phyloP scores from a whole-genome alignment of 2,797 vertebrate species.

The Gorsachius magnificus region DNA sequence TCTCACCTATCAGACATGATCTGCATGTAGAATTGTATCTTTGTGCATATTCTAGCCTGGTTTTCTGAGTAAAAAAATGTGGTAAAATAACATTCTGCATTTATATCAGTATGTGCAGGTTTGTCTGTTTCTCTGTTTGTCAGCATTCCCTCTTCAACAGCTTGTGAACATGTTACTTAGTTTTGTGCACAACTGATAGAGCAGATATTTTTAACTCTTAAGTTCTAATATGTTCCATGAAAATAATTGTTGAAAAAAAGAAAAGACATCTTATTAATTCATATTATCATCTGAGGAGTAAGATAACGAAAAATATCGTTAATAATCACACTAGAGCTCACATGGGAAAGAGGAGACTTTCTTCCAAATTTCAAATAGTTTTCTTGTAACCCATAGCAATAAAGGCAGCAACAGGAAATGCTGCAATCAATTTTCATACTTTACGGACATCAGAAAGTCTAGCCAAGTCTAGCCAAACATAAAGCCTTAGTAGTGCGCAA shows the following conservation, averaged over 20 bases:
- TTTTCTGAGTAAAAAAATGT: not conserved
- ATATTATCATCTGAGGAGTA: not conserved
- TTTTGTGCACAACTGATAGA: not conserved
- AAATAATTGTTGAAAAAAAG: not conserved
- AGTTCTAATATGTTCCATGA: not conserved
- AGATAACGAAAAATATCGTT: not conserved
- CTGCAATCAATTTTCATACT: not conserved
- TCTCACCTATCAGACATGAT: not conserved
- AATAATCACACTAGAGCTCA: not conserved
- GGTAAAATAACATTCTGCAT: not conserved
- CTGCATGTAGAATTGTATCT: not conserved
- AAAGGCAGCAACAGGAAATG: not conserved
- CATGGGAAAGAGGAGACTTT: not conserved
- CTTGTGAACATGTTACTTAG: not conserved
- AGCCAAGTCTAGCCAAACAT: not conserved
- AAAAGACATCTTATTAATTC: not conserved
- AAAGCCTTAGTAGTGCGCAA: not conserved
- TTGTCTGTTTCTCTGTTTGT: not conserved
- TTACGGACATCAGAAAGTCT: not conserved
- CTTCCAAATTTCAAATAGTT: not conserved
- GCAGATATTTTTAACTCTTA: not conserved
- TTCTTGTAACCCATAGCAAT: not conserved
- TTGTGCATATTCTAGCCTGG: not conserved
- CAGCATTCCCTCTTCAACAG: not conserved
- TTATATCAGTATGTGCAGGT: accelerated